Percentiles rank a stretch among this genome's conserved stretches.
These are phyloP conservation scores for Drepana falcataria DNA, from an alignment of 2,888 invertebrate species.

Conservation along the genomic window DNA sequence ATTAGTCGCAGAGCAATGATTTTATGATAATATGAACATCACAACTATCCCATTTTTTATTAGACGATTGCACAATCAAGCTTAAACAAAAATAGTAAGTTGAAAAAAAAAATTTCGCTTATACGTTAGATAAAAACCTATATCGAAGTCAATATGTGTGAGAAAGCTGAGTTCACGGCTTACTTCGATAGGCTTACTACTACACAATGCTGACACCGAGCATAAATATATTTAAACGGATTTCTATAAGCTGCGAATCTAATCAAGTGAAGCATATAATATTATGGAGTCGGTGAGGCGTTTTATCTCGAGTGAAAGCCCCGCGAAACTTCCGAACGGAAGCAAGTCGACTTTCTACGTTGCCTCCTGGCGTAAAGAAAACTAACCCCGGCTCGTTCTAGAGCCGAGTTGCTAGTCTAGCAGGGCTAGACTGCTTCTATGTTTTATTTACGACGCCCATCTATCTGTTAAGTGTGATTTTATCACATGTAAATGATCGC, in stretches of 20 bases:
- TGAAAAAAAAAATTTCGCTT: background rate
- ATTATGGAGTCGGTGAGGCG: slow-evolving; percentile 31
- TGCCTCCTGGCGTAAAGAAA: slow-evolving; percentile 55
- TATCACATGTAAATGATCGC: background rate
- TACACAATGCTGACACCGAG: background rate
- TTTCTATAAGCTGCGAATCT: slow-evolving; percentile 27
- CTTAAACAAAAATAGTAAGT: background rate
- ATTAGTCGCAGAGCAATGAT: too few relatives aligned
- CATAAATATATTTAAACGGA: slow-evolving; percentile 11
- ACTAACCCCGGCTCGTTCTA: slow-evolving; percentile 51
- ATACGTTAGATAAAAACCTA: background rate
- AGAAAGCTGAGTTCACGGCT: background rate
- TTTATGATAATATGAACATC: too few relatives aligned
- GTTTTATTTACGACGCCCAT: background rate
- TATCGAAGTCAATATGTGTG: background rate
- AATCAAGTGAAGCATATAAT: slow-evolving; percentile 39
- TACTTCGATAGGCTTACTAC: slow-evolving; percentile 8
- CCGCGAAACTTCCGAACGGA: slow-evolving; percentile 72
- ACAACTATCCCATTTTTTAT: too few relatives aligned
- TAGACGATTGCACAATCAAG: too few relatives aligned
- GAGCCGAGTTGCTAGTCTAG: slow-evolving; percentile 8
- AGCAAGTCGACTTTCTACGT: slow-evolving; percentile 70
- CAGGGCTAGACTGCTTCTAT: slow-evolving; percentile 5
- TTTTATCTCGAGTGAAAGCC: slow-evolving; percentile 67
- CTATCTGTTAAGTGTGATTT: background rate